A percentile compares a stretch with the other conserved stretches of the same genome.
Evolutionary conservation across 2,797 vertebrate genomes (phyloP).

Genomic region (Phrynocephalus forsythii): DNA sequence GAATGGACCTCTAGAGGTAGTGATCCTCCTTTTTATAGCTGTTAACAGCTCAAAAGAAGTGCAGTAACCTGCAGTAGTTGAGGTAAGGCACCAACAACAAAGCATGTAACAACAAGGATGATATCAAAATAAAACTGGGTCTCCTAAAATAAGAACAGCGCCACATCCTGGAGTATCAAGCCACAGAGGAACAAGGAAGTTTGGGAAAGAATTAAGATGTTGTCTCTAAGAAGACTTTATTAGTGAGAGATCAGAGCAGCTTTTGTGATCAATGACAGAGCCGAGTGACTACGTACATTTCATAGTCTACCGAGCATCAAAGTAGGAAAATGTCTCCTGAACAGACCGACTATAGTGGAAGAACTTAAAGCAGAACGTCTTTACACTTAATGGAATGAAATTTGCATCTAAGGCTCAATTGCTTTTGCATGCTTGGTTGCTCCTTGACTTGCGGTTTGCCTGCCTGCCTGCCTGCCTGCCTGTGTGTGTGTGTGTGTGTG

Average conservation of each 20-base stretch:
- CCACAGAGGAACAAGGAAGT: conserved; percentile 12
- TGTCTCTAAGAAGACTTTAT: conserved; percentile 20
- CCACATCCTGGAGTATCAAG: neutral
- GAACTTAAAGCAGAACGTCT: conserved; percentile 36
- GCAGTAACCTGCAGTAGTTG: neutral
- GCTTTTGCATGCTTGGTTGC: neutral
- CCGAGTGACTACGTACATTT: conserved; percentile 54
- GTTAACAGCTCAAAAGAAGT: neutral
- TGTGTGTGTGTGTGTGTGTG: neutral
- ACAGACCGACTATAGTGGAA: neutral
- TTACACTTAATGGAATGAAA: conserved; percentile 43
- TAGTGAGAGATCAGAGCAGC: conserved; percentile 41
- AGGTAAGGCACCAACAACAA: neutral
- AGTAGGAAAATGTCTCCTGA: conserved; percentile 6
- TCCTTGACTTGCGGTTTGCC: neutral
- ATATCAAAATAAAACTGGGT: neutral
- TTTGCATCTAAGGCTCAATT: conserved; percentile 25
- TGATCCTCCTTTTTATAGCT: no score
- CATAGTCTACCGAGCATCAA: conserved; percentile 60
- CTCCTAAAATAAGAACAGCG: neutral
- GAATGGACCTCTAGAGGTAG: neutral
- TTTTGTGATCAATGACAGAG: conserved; percentile 47
- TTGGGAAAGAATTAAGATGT: conserved; percentile 32
- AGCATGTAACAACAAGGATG: neutral
- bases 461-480: neutral